Evolutionary conservation across 2,888 invertebrate genomes (phyloP).

Genomic region (Sclerodermus sp.): DNA sequence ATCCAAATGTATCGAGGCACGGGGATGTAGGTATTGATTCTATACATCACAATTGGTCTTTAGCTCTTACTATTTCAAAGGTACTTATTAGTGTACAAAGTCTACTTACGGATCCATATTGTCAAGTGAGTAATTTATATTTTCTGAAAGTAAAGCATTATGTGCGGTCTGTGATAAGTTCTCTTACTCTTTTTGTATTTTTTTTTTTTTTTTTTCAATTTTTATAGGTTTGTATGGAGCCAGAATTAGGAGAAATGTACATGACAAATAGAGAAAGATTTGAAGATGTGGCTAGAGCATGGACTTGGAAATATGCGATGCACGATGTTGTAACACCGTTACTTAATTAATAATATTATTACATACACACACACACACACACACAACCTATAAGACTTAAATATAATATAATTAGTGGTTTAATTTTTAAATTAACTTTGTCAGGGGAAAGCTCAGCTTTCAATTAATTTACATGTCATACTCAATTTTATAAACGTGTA

Average conservation of each 20-base stretch:
- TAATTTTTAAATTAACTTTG: too few relatives aligned
- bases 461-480: too few relatives aligned
- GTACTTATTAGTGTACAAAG: constrained; percentile 86
- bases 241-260: constrained; percentile 78
- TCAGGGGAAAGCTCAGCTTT: too few relatives aligned
- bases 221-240: constrained; percentile 88
- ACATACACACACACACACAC: too few relatives aligned
- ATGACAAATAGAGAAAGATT: constrained; percentile 72
- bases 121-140: constrained; percentile 63
- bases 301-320: constrained; percentile 93
- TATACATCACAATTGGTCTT: constrained; percentile 95
- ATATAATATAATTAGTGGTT: too few relatives aligned
- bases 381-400: too few relatives aligned
- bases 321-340: constrained; percentile 64
- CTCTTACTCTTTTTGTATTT: not conserved
- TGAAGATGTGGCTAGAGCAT: constrained; percentile 78
- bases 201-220: constrained; percentile 7
- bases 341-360: constrained; percentile 9
- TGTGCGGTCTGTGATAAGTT: too few relatives aligned
- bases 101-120: constrained; percentile 86
- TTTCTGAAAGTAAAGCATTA: not conserved
- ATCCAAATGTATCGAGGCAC: constrained; percentile 93
- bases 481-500: too few relatives aligned
- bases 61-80: constrained; percentile 88
- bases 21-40: constrained; percentile 96